These are phyloP conservation scores for Leptestheria dahalacensis DNA, from an alignment of 1,140 invertebrate species.

Conservation along the genomic window DNA sequence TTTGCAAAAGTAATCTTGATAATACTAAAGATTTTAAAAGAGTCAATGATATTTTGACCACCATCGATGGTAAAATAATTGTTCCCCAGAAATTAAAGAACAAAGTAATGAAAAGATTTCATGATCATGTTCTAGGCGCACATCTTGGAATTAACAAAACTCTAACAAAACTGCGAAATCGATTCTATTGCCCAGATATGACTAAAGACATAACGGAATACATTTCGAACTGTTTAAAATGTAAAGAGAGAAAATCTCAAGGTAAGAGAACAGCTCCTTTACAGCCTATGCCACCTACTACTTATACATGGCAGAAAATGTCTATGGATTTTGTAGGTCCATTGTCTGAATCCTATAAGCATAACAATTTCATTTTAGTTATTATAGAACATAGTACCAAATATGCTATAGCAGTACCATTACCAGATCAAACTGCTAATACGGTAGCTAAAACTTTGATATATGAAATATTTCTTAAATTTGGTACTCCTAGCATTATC, in stretches of 20 bases:
- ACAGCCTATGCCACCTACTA: not conserved
- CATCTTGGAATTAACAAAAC: constrained; percentile 18
- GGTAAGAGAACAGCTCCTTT: not conserved
- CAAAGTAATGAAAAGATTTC: constrained; percentile 8
- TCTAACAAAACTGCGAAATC: constrained; percentile 3
- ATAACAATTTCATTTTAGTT: constrained; percentile 2
- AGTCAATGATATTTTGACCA: not conserved
- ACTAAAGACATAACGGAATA: constrained; percentile 14
- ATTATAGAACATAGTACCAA: not conserved
- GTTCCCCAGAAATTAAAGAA: constrained; percentile 4
- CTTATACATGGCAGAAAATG: not conserved
- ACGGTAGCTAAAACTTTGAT: not conserved
- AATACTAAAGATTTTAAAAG: not conserved
- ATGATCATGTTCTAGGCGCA: constrained; percentile 14
- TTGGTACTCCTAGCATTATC: constrained; percentile 21
- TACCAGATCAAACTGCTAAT: not conserved
- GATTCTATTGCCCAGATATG: constrained; percentile 18
- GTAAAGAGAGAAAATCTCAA: constrained; percentile 16
- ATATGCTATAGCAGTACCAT: not conserved
- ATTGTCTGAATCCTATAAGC: not conserved
- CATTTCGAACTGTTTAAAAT: constrained; percentile 17
- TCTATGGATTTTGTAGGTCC: not conserved
- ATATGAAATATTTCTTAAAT: not conserved
- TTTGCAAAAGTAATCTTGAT: not conserved
- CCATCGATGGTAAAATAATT: constrained; percentile 1